phyloP scores from a whole-genome alignment of 2,797 vertebrate species.

The Enteromius afrohamiltoni region DNA sequence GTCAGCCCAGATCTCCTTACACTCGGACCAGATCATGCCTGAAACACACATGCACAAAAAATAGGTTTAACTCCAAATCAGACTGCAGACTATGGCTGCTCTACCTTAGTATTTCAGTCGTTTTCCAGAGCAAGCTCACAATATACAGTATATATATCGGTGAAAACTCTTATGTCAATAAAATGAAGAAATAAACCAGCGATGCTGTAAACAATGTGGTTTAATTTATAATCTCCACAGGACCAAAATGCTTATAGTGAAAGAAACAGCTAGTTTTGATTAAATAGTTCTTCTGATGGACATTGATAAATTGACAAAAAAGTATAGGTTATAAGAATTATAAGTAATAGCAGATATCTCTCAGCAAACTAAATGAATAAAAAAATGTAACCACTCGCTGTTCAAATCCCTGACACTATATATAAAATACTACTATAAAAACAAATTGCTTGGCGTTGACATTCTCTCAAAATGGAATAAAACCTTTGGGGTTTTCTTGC shows the following conservation, averaged over 20 bases:
- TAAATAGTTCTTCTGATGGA: background rate
- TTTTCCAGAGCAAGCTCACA: background rate
- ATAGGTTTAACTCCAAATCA: background rate
- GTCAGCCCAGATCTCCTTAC: conserved; percentile 96
- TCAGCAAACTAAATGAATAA: background rate
- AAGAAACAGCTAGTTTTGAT: background rate
- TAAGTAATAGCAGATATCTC: background rate
- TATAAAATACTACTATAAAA: background rate
- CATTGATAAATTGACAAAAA: background rate
- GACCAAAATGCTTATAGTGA: no score
- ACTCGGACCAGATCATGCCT: conserved; percentile 97
- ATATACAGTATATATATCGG: background rate
- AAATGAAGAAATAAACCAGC: no score
- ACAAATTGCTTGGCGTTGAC: background rate
- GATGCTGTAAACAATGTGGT: no score
- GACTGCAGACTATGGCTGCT: background rate
- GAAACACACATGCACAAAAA: background rate
- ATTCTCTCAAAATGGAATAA: background rate
- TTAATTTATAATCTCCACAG: no score
- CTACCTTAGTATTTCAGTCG: background rate
- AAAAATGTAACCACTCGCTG: background rate
- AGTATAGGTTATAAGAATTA: background rate
- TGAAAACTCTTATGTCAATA: no score
- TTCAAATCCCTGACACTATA: background rate
- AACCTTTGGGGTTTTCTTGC: background rate